These are phyloP conservation scores for Drosophila paulistorum DNA, from an alignment of 1,140 invertebrate species.

Conservation along the genomic window DNA sequence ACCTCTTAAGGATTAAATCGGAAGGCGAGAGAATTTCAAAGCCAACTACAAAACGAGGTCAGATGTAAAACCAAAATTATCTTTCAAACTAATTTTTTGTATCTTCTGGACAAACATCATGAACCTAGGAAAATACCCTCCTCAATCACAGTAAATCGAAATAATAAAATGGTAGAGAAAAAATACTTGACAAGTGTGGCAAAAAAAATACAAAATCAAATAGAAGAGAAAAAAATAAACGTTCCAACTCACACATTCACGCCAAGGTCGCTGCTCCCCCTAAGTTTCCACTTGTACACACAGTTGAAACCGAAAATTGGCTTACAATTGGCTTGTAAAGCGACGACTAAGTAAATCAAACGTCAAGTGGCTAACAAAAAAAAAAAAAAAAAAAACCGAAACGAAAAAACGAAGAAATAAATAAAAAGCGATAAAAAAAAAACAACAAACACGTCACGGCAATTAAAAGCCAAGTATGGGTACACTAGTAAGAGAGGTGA, in stretches of 20 bases:
- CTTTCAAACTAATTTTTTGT: too few relatives aligned
- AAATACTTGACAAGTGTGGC: conserved; percentile 19
- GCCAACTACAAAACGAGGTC: too few relatives aligned
- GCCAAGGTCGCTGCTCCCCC: conserved; percentile 55
- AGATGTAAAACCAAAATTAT: too few relatives aligned
- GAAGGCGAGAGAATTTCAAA: too few relatives aligned
- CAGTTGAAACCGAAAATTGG: conserved; percentile 64
- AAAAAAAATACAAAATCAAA: conserved; percentile 27
- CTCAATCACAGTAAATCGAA: neutral
- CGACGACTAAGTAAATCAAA: conserved; percentile 64
- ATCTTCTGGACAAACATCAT: neutral
- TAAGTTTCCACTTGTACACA: conserved; percentile 17
- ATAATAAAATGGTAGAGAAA: neutral
- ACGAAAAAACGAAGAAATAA: conserved; percentile 26
- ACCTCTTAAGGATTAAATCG: too few relatives aligned
- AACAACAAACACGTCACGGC: conserved; percentile 74
- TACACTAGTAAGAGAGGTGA: conserved; percentile 40
- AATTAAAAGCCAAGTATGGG: conserved; percentile 64
- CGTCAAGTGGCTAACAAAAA: conserved; percentile 52
- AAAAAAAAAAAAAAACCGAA: conserved; percentile 27
- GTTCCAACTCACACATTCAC: conserved; percentile 35
- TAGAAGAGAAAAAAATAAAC: conserved; percentile 20
- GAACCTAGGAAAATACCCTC: neutral
- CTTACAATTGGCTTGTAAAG: conserved; percentile 78
- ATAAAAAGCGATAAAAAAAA: conserved; percentile 10